phyloP scores from a whole-genome alignment of 2,797 vertebrate species.

The Sebastes melanostomus region DNA sequence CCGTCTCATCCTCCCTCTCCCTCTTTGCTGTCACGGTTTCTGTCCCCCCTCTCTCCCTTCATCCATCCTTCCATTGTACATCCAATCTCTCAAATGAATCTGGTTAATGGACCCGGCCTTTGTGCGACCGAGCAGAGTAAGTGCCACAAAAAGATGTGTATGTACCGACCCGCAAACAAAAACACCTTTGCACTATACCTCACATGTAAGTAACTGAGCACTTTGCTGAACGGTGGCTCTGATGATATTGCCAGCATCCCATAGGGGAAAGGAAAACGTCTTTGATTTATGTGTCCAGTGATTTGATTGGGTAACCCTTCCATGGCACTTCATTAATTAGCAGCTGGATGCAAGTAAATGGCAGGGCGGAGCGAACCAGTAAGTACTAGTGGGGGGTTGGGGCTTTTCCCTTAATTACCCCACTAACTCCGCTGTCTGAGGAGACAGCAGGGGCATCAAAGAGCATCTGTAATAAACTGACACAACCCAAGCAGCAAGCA shows the following conservation, averaged over 20 bases:
- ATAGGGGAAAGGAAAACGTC: not conserved
- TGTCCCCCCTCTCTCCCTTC: conserved; percentile 16
- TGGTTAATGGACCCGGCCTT: conserved; percentile 55
- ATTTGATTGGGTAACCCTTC: conserved; percentile 69
- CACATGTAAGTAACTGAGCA: not conserved
- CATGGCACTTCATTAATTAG: conserved; percentile 68
- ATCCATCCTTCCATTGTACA: conserved; percentile 41
- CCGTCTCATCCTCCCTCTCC: conserved; percentile 17
- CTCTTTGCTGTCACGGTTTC: conserved; percentile 33
- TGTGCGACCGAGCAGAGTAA: conserved; percentile 26
- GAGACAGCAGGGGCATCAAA: conserved; percentile 53
- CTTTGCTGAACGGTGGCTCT: conserved; percentile 16
- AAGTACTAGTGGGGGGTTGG: conserved; percentile 19
- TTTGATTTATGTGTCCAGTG: conserved; percentile 67
- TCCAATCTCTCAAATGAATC: conserved; percentile 64
- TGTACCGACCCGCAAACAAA: not conserved
- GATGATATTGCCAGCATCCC: conserved; percentile 13
- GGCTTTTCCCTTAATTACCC: conserved; percentile 61
- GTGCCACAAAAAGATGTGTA: conserved; percentile 24
- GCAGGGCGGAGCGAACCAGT: conserved; percentile 36
- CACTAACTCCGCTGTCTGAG: conserved; percentile 22
- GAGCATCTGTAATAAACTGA: conserved; percentile 50
- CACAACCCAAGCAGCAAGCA: not conserved
- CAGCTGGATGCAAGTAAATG: conserved; percentile 54
- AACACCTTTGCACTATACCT: not conserved